These are phyloP conservation scores for Myocastor coypus DNA, from an alignment of 2,113 vertebrate genomes.

Conservation along the genomic window DNA sequence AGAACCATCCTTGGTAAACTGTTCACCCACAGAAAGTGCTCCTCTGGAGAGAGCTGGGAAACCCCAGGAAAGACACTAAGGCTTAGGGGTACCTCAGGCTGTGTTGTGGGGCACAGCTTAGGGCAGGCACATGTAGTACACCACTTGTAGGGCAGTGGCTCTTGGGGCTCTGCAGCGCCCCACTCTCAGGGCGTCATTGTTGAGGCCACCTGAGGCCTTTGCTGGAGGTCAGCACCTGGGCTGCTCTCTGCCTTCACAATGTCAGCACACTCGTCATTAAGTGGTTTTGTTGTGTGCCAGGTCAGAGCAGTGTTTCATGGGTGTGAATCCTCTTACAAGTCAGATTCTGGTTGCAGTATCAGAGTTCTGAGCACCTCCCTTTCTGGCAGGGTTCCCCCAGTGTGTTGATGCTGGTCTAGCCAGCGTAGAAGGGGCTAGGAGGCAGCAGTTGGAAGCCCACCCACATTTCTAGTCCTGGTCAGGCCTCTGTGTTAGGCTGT, in stretches of 20 bases:
- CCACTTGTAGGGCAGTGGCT: background rate
- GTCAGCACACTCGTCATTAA: fast-evolving
- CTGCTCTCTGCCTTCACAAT: background rate
- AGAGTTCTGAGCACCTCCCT: background rate
- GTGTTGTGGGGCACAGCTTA: fast-evolving
- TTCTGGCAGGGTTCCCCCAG: background rate
- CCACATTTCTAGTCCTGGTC: background rate
- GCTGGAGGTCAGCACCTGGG: fast-evolving
- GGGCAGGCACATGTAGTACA: background rate
- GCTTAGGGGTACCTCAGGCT: background rate
- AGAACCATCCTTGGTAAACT: background rate
- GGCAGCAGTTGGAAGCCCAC: fast-evolving
- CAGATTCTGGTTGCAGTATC: background rate
- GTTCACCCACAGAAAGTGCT: background rate
- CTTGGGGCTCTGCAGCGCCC: background rate
- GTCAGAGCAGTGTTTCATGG: background rate
- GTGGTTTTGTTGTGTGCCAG: background rate
- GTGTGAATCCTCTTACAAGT: background rate
- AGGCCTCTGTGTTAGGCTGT: background rate
- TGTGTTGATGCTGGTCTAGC: too few species aligned
- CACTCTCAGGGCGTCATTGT: background rate
- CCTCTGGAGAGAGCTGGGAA: background rate
- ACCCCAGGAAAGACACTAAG: background rate
- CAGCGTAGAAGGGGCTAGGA: background rate
- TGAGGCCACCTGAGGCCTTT: background rate